Conservation (phyloP, 2,113 vertebrate genomes). For the Burhinus bistriatus region DNA sequence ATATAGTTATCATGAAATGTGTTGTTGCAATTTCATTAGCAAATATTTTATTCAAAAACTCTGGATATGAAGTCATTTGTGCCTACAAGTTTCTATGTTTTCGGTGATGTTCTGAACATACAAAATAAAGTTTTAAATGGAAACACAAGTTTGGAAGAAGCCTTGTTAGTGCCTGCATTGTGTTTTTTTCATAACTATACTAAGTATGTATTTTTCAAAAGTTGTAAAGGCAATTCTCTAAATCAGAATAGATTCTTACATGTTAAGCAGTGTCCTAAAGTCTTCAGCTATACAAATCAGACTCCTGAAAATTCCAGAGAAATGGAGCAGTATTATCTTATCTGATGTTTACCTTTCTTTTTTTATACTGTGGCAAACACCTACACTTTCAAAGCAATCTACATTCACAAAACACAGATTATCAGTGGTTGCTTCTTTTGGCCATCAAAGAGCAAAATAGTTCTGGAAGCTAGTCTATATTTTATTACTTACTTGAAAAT, state of each 20-base stretch:
- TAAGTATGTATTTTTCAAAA: neutral
- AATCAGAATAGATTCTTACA: neutral
- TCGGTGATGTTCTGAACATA: conserved; percentile 58
- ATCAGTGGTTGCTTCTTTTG: neutral
- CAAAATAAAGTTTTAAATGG: conserved; percentile 72
- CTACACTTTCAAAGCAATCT: neutral
- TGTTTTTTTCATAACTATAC: neutral
- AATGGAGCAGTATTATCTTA: neutral
- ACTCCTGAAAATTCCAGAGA: neutral
- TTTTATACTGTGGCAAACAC: neutral
- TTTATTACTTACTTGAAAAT: neutral
- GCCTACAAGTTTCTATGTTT: conserved; percentile 71
- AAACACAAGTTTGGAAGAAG: neutral
- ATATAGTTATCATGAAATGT: conserved; percentile 38
- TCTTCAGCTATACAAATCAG: neutral
- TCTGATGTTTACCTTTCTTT: neutral
- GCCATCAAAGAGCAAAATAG: neutral
- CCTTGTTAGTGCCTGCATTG: neutral
- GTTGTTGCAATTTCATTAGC: conserved; percentile 32
- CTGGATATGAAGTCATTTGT: conserved; percentile 58
- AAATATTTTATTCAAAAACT: conserved; percentile 65
- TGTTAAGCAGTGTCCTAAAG: neutral
- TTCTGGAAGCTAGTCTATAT: neutral
- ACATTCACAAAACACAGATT: neutral
- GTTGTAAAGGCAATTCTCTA: neutral